Evolutionary conservation across 2,888 invertebrate genomes (phyloP), one percentile per base, ranked within the genome.

Genomic region (Ectemnius cavifrons): DNA sequence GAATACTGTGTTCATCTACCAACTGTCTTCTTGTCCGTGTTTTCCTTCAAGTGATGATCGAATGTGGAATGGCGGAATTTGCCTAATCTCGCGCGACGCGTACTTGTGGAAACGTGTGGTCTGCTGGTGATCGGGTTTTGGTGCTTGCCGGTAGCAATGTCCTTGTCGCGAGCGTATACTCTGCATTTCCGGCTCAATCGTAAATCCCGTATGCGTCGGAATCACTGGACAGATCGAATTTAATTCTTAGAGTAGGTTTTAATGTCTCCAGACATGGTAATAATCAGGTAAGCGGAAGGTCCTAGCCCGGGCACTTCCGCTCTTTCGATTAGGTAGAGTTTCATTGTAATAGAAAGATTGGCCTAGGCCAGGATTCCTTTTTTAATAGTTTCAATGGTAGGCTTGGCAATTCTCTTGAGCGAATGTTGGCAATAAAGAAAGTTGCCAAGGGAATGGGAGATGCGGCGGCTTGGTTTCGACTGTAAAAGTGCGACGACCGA

Each of bases 141-240:
- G 8, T 37, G 13, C 16, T 52, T 16, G 52, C 52, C 52, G 52
- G 58, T 46, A 59, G 67, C 47, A 60, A 71, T 60, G 47, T 60
- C 60, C 45, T 45, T 61, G 60, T 28, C 61, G 18, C 65, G 60
- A 59, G 14, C 45, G 56, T 56, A 56, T 23, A 45, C 66, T 60
- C 59, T 59, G 27, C 59, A 59, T 16, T 63, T 23, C 49, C 63
- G 63, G 63, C 63, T 23, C 6, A 60, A 11, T 37, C 52, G 52
- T 16, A 1, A 37, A 52, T 52, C 52, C 1, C 5, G 13, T 2
- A 14, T 16, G 16, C 13, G 6, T 14, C 16, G 5, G 0, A 52
- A 52, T 11, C n/a, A 16, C 2, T 52, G 37, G 37, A 37, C 37
- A 37, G 11, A 37, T 37, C 0, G 37, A 37, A 37, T 37, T 1